A percentile compares a stretch with the other conserved stretches of the same genome.
Conservation (phyloP, 1,140 invertebrate genomes). For the Phymastichus coffea region DNA sequence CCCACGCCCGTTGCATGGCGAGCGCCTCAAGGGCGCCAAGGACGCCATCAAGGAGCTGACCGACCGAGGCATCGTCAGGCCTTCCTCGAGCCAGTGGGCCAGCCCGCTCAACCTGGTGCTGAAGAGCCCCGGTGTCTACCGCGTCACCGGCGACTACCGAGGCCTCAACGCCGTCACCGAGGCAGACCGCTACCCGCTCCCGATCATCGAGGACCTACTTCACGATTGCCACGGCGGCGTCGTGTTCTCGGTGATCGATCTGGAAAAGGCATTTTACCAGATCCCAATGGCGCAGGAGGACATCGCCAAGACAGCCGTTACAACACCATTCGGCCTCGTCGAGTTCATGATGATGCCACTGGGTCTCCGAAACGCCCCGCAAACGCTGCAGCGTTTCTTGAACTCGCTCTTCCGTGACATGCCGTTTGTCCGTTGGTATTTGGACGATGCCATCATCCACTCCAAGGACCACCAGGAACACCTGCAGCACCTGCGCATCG, state of each 20-base stretch:
- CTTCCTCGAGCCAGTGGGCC: too few relatives aligned
- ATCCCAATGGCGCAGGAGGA: background rate
- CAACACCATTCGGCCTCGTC: background rate
- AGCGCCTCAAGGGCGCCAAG: slow-evolving; percentile 41
- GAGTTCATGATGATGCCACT: background rate
- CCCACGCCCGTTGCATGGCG: slow-evolving; percentile 43
- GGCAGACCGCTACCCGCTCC: background rate
- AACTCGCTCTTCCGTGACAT: background rate
- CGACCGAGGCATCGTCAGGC: slow-evolving; percentile 34
- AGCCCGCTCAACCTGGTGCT: slow-evolving; percentile 45
- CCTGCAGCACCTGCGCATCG: background rate
- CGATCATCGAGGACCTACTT: background rate
- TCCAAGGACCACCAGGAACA: background rate
- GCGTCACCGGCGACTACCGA: background rate
- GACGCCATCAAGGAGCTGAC: slow-evolving; percentile 43
- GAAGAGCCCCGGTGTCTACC: slow-evolving; percentile 39
- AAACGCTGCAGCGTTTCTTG: background rate
- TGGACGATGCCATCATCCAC: background rate
- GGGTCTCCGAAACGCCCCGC: too few relatives aligned
- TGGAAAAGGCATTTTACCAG: background rate
- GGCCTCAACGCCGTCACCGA: background rate
- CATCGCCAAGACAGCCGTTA: background rate
- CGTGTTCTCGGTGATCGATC: background rate
- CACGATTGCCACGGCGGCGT: background rate
- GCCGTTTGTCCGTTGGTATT: background rate